Evolutionary conservation across 2,797 vertebrate species (phyloP).

Genomic region (Decapterus maruadsi): DNA sequence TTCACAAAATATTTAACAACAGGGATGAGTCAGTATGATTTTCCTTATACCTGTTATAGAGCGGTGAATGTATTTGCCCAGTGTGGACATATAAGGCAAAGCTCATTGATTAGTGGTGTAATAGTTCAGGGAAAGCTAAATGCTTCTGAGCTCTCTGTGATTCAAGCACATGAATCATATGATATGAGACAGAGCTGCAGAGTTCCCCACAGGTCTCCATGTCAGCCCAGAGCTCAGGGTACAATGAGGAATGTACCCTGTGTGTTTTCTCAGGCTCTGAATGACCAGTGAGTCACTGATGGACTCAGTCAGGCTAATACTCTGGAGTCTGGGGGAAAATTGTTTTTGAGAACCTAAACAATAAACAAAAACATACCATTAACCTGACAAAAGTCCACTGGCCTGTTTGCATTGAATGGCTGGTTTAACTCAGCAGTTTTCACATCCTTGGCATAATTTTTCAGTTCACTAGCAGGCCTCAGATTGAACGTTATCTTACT

Average conservation of each 20-base stretch:
- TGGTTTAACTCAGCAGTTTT: slow-evolving; percentile 14
- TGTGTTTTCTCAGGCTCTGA: slow-evolving; percentile 68
- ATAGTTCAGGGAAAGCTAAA: background rate
- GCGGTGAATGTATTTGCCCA: background rate
- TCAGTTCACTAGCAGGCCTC: slow-evolving; percentile 24
- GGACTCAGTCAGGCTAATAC: slow-evolving; percentile 40
- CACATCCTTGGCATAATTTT: slow-evolving; percentile 20
- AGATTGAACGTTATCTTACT: slow-evolving; percentile 23
- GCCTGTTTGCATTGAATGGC: slow-evolving; percentile 24
- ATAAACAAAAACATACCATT: slow-evolving; percentile 59
- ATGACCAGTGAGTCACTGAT: slow-evolving; percentile 64
- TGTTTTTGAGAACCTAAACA: slow-evolving; percentile 63
- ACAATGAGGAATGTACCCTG: slow-evolving; percentile 51
- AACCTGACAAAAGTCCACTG: slow-evolving; percentile 20
- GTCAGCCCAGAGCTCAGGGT: slow-evolving; percentile 42
- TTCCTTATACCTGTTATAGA: background rate
- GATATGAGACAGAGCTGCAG: slow-evolving; percentile 19
- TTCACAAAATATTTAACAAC: no score
- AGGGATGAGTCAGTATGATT: background rate
- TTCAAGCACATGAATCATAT: slow-evolving; percentile 57
- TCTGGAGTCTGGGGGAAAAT: slow-evolving; percentile 39
- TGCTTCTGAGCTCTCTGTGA: slow-evolving; percentile 49
- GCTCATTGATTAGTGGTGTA: background rate
- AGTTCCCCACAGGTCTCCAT: slow-evolving; percentile 40
- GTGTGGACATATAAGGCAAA: slow-evolving; percentile 44